Evolutionary conservation across 2,888 invertebrate genomes (phyloP).

Genomic region (Phengaris arion): DNA sequence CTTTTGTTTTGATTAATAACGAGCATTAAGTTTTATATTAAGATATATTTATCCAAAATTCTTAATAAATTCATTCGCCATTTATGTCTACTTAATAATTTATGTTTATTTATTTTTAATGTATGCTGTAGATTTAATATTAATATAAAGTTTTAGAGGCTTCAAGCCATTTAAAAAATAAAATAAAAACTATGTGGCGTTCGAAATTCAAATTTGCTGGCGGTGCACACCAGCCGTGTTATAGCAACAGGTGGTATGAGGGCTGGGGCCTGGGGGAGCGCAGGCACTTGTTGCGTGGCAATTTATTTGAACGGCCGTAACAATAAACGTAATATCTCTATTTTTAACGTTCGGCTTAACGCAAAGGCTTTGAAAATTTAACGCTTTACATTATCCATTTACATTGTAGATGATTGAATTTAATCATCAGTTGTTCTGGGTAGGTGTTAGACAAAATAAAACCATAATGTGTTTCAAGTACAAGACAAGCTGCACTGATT

Average conservation of each 20-base stretch:
- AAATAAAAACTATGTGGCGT: background rate
- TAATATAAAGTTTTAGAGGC: background rate
- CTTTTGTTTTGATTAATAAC: background rate
- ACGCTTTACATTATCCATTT: background rate
- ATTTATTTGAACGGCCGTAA: constrained; percentile 40
- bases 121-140: background rate
- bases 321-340: constrained; percentile 34
- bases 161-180: background rate
- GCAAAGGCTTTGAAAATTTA: background rate
- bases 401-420: background rate
- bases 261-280: constrained; percentile 49
- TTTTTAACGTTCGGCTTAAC: constrained; percentile 24
- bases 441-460: background rate
- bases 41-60: background rate
- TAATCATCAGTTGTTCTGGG: background rate
- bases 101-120: constrained; percentile 4
- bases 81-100: constrained; percentile 20
- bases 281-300: constrained; percentile 59
- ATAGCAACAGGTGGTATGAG: constrained; percentile 60
- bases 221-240: background rate
- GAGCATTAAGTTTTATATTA: background rate
- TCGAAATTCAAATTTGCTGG: constrained; percentile 20
- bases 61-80: background rate
- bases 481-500: background rate
- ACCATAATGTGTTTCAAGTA: background rate